These are phyloP conservation scores for Cydia splendana DNA, from an alignment of 1,140 invertebrate genomes.

Conservation along the genomic window DNA sequence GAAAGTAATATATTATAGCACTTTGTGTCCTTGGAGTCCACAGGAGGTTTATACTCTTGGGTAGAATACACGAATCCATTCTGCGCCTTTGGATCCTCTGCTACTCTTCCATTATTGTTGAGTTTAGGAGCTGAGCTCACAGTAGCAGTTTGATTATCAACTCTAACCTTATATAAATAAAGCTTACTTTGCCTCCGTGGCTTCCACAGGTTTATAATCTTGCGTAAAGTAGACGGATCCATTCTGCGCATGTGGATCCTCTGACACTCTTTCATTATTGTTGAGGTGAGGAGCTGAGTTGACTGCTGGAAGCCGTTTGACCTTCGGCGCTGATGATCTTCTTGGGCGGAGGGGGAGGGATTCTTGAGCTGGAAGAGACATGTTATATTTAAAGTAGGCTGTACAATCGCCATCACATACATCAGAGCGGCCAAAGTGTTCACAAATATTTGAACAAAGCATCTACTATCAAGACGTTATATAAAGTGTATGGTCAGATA, in stretches of 20 bases:
- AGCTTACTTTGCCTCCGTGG: neutral
- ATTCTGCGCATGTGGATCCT: slow-evolving; percentile 17
- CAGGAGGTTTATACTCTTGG: slow-evolving; percentile 36
- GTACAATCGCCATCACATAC: too few species aligned
- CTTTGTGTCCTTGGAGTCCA: neutral
- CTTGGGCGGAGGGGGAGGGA: slow-evolving; percentile 36
- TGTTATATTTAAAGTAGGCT: neutral
- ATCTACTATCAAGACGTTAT: too few species aligned
- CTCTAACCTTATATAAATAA: neutral
- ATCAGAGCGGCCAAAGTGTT: too few species aligned
- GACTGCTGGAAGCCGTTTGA: slow-evolving; percentile 59
- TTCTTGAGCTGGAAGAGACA: slow-evolving; percentile 36
- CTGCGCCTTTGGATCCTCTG: neutral
- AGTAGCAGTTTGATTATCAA: slow-evolving; percentile 45
- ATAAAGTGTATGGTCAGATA: too few species aligned
- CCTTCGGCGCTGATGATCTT: slow-evolving; percentile 45
- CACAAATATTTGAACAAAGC: too few species aligned
- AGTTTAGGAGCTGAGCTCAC: slow-evolving; percentile 69
- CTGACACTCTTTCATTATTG: slow-evolving; percentile 50
- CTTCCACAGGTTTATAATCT: slow-evolving; percentile 20
- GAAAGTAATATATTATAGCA: too few species aligned
- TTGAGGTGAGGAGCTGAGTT: slow-evolving; percentile 69
- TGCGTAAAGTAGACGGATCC: slow-evolving; percentile 38
- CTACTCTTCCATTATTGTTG: slow-evolving; percentile 55
- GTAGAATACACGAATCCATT: slow-evolving; percentile 36